These are phyloP conservation scores for Astreopora myriophthalma DNA, from an alignment of 64 coral and sea anemone genomes.

Conservation along the genomic window DNA sequence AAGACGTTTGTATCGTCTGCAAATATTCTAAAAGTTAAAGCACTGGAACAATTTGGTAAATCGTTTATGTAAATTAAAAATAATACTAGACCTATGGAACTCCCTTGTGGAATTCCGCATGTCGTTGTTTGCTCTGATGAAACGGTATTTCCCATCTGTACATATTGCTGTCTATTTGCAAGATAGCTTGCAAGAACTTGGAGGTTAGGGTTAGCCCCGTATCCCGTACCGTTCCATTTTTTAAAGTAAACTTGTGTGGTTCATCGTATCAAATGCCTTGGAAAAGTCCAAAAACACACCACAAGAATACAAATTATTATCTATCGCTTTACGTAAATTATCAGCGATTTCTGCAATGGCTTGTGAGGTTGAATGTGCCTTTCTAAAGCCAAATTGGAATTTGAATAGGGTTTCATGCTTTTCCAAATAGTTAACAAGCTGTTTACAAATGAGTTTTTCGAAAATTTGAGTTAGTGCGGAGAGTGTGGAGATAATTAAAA, in stretches of 20 bases:
- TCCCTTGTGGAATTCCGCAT: constrained; percentile 9
- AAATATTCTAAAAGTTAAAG: constrained; percentile 36
- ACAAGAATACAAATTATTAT: constrained; percentile 15
- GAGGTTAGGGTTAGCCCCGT: background rate
- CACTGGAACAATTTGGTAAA: background rate
- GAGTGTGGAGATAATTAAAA: constrained; percentile 33
- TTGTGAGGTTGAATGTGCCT: too few species aligned
- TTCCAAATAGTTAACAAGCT: constrained; percentile 11
- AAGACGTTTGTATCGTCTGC: constrained; percentile 42
- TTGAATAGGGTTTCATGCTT: background rate
- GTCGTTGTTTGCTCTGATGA: constrained; percentile 1
- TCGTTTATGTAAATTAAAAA: constrained; percentile 38
- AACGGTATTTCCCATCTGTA: background rate
- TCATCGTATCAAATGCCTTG: background rate
- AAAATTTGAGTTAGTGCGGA: constrained; percentile 19
- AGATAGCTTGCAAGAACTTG: background rate
- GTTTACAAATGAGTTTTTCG: constrained; percentile 22
- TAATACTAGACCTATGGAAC: background rate
- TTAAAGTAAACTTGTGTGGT: background rate
- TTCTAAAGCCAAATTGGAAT: too few species aligned
- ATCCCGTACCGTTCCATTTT: constrained; percentile 10
- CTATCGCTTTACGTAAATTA: background rate
- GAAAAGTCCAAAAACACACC: constrained; percentile 8
- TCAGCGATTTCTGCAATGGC: background rate
- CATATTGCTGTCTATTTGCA: background rate